Conservation (phyloP, 2,797 vertebrate genomes). For the Melopsittacus undulatus region DNA sequence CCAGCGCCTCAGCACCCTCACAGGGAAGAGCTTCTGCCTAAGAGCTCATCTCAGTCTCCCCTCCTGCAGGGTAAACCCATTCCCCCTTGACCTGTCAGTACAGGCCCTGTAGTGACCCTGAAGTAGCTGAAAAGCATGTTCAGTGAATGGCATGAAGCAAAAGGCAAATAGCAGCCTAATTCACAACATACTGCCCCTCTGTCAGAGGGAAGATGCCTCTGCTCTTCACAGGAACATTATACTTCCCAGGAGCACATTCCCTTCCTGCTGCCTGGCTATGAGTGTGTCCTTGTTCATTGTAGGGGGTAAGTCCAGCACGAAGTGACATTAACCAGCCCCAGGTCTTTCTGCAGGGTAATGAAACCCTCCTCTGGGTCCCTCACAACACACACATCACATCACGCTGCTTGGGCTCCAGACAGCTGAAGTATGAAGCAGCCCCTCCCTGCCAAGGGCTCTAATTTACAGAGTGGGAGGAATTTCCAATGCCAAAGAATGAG, state of each 20-base stretch:
- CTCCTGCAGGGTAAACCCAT: not conserved
- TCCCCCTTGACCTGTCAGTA: not conserved
- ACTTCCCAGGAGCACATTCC: not conserved
- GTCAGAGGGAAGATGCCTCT: not conserved
- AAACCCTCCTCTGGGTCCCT: not conserved
- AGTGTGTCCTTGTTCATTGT: not conserved
- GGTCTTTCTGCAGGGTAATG: not conserved
- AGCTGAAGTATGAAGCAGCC: not conserved
- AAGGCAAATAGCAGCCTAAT: not conserved
- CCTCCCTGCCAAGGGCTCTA: constrained; percentile 1
- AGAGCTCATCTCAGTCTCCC: not conserved
- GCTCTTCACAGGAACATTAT: not conserved
- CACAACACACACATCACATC: not conserved
- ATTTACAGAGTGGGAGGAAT: constrained; percentile 48
- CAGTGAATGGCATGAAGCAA: not conserved
- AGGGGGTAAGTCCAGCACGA: not conserved
- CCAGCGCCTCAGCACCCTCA: not conserved
- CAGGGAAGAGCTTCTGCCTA: not conserved
- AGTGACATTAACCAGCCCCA: not conserved
- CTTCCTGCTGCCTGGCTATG: not conserved
- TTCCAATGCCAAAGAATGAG: constrained; percentile 13
- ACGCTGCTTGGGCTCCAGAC: not conserved
- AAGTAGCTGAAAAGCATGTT: rapidly evolving
- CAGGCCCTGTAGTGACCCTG: not conserved
- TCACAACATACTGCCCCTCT: not conserved